Base-by-base conservation (phyloP, 2,113 vertebrate genomes). In the Myrmophylax atrothorax region DNA sequence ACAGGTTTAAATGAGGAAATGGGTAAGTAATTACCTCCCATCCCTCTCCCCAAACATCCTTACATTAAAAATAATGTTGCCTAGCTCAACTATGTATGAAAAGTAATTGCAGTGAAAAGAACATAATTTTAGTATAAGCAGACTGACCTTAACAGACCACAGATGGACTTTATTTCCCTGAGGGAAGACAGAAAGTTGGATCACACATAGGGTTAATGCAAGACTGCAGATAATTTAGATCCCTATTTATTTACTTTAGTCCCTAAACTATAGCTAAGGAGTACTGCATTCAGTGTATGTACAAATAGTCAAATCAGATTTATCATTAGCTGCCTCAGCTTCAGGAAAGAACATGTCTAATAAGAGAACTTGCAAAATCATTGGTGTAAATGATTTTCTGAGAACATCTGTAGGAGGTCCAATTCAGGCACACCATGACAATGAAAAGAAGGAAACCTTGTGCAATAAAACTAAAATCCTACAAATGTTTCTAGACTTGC, bases 381-480 rank as follows among this genome's bases (percentile, higher is more conserved):
- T 90, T 77, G 75, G 52, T 81, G 76, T 60, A 96, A 96, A 92
- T 72, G 69, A 91, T 88, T 93, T 90, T 78, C 47, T 46, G 76
- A 78, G 38, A 91, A 90, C 2, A 22, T 19, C 67, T 72, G 6
- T 62, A 93, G 92, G 37, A 84, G 62, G 80, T 70, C 79, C 87
- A 93, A 95, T 86, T 84, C 92, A 84, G 69, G 74, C 33, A 83
- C 69, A 20, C 10, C 18, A 37, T 19, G 69, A 90, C 89, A 96
- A 94, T 64, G 80, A 87, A 93, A 96, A 69, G 58, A 50, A 28
- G 80, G 76, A 81, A 89, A 86, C 19, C 56, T 14, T 67, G 16
- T 72, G 75, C n/a, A 64, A 87, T 88, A 90, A 94, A 95, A 95
- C 94, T 74, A 92, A 86, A 96, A 94, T 81, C 92, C 88, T 73